Evolutionary conservation across 2,113 vertebrate genomes (phyloP), one percentile per base, ranked within the genome.

Genomic region (Melanotaenia duboulayi): DNA sequence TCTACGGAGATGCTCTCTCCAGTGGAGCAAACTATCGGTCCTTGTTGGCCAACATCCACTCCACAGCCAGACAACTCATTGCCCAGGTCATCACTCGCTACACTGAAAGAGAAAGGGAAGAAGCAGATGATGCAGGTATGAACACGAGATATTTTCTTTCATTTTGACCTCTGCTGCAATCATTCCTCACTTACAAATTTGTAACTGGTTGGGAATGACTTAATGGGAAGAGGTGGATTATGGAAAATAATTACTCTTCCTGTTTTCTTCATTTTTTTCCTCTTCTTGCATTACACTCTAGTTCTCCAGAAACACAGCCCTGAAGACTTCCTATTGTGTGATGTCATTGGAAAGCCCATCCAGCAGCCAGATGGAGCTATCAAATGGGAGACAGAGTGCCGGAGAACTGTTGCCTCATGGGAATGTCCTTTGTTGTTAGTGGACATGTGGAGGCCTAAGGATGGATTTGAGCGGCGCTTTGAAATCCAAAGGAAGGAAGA

Each of bases 381-480:
- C 81, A 90, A 91, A 54, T 95, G 95, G 94, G 92, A 94, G 85
- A 95, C 94, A 32, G 95, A 96, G 77, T 94, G 95, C 80, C 91
- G 96, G 78, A 94, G 96, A 89, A 92, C 93, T 4, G 93, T 96
- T 83, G 95, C 95, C 39, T 92, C 95, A 32, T 91, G 94, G 62
- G 96, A 97, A 92, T 95, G 96, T 74, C 96, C 96, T 23, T 85
- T 97, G 79, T 92, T 97, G 82, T 92, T 97, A 70, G 95, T 96
- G 81, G 96, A 97, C 83, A 95, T 97, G 90, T 97, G 96, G 96
- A 93, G 95, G 58, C 96, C 95, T n/a, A 96, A 96, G 79, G 94
- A 95, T 0, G 96, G 96, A 25, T 96, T 95, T 58, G 96, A 96
- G 60, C 92, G 96, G 11, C 95, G 96, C 56, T 97, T 97, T 78